Percentiles rank a stretch among this genome's conserved stretches.
Evolutionary conservation across 2,888 invertebrate genomes (phyloP).

Genomic region (Drosophila cracens): DNA sequence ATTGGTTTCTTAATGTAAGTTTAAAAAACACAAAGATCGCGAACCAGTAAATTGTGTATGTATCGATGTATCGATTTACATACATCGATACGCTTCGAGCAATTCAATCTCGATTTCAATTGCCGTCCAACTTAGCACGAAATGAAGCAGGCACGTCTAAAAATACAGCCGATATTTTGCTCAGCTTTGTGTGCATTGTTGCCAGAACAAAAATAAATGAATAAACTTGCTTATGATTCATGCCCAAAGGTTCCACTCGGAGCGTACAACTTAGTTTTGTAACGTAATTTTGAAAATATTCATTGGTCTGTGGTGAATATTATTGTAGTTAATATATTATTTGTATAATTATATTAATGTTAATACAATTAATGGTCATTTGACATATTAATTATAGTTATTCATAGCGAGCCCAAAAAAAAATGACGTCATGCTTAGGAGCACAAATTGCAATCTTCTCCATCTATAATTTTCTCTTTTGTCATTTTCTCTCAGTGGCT

Average conservation of each 20-base stretch:
- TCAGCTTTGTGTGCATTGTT: neutral
- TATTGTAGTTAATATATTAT: neutral
- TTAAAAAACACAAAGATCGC: neutral
- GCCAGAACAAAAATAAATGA: too few species aligned
- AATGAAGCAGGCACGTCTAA: neutral
- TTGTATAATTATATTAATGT: neutral
- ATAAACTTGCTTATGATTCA: neutral
- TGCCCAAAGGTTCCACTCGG: neutral
- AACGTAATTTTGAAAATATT: neutral
- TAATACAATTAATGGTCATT: neutral
- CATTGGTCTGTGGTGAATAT: neutral
- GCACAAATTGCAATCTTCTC: neutral
- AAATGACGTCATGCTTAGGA: neutral
- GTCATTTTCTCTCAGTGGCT: neutral
- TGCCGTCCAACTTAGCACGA: neutral
- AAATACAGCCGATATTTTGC: neutral
- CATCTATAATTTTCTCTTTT: neutral
- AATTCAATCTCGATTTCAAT: neutral
- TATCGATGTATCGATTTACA: neutral
- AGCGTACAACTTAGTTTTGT: neutral
- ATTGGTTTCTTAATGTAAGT: neutral
- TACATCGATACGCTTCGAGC: neutral
- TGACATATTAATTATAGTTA: neutral
- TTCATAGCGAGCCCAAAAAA: neutral
- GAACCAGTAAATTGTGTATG: neutral